Conservation (phyloP, 2,797 vertebrate species). For the Eidolon dupreanum region DNA sequence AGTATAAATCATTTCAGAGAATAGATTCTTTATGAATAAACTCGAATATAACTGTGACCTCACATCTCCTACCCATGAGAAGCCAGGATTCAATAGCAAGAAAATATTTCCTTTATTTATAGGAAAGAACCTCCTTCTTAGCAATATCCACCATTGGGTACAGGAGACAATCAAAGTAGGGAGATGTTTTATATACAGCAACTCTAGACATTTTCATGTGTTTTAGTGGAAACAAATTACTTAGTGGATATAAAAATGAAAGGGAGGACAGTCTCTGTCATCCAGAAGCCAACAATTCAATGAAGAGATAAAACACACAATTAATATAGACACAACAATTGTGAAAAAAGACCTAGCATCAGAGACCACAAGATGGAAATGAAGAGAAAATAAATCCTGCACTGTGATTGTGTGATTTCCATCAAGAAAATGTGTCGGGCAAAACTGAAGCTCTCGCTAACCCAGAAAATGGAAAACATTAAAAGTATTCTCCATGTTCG, state of each 20-base stretch:
- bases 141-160: not conserved
- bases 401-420: not conserved
- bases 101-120: not conserved
- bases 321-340: not conserved
- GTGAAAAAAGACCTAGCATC: not conserved
- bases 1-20: not conserved
- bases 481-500: rapidly evolving
- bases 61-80: not conserved
- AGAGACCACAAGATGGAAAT: not conserved
- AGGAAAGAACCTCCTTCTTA: not conserved
- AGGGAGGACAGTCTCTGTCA: not conserved
- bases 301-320: not conserved
- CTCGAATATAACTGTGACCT: not conserved
- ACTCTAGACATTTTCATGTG: not conserved
- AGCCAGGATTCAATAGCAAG: not conserved
- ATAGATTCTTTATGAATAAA: not conserved
- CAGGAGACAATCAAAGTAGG: not conserved
- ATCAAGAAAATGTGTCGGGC: not conserved
- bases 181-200: not conserved
- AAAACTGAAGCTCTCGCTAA: not conserved
- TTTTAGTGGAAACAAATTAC: not conserved
- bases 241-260: not conserved
- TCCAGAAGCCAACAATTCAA: not conserved
- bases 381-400: not conserved
- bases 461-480: not conserved